Evolutionary conservation across 2,113 vertebrate genomes (phyloP).

Genomic region (Eurystomus gularis): DNA sequence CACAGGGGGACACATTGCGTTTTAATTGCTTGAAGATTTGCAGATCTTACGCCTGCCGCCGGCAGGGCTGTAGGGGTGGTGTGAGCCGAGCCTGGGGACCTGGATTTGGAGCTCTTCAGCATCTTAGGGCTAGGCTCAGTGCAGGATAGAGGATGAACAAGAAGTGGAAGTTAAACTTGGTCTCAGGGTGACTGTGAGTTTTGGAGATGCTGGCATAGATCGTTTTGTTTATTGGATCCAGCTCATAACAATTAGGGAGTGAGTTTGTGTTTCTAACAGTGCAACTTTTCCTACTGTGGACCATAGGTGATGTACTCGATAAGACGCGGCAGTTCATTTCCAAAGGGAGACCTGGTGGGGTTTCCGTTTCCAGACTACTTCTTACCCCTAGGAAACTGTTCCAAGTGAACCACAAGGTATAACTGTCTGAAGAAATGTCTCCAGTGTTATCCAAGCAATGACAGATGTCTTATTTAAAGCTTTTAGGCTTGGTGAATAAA

Average conservation of each 20-base stretch:
- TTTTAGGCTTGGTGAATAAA: conserved; percentile 38
- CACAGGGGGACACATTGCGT: background rate
- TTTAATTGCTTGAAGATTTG: conserved; percentile 36
- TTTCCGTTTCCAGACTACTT: conserved; percentile 31
- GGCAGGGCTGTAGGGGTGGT: background rate
- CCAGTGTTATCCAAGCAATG: conserved; percentile 34
- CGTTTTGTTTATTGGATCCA: conserved; percentile 28
- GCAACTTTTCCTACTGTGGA: background rate
- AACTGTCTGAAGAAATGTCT: conserved; percentile 43
- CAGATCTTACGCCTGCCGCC: background rate
- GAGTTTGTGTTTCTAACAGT: conserved; percentile 42
- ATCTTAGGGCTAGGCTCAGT: background rate
- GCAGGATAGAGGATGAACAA: background rate
- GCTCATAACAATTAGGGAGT: conserved; percentile 50
- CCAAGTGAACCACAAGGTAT: conserved; percentile 33
- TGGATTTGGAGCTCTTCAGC: background rate
- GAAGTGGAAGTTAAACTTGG: conserved; percentile 14
- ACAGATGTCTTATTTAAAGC: conserved; percentile 46
- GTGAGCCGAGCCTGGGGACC: background rate
- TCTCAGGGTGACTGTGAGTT: conserved; percentile 37
- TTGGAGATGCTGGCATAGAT: conserved; percentile 40
- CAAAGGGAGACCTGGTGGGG: background rate
- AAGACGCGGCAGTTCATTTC: background rate
- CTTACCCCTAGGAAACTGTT: conserved; percentile 48
- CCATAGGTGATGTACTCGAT: background rate